A percentile compares a stretch with the other conserved stretches of the same genome.
Conservation (phyloP, 2,113 vertebrate species). For the Ariopsis seemanni region DNA sequence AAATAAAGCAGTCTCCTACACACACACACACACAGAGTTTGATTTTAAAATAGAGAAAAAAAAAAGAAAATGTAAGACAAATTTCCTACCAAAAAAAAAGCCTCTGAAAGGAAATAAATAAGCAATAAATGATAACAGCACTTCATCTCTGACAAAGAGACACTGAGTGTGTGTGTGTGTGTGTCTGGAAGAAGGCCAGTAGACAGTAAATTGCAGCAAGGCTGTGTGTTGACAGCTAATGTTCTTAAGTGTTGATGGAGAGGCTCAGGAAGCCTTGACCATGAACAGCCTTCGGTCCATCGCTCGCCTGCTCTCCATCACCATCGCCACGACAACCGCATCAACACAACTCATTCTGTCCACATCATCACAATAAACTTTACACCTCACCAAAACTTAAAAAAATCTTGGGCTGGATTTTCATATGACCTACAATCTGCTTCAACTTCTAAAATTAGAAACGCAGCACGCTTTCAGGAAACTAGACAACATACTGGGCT, state of each 20-base stretch:
- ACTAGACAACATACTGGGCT: not conserved
- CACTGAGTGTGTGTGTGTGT: not conserved
- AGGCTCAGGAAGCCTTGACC: conserved; percentile 49
- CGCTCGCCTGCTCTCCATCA: conserved; percentile 38
- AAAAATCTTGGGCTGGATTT: too few relatives aligned
- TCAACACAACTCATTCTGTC: conserved; percentile 19
- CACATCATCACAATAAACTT: not conserved
- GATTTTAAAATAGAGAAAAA: not conserved
- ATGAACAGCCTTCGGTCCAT: conserved; percentile 35
- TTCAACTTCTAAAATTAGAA: not conserved
- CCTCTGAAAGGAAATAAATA: not conserved
- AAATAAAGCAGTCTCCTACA: not conserved
- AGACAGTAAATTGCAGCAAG: conserved; percentile 24
- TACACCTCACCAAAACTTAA: not conserved
- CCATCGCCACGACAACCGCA: conserved; percentile 25
- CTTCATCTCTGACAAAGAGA: conserved; percentile 7
- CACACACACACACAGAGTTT: conserved; percentile 8
- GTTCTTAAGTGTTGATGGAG: conserved; percentile 49
- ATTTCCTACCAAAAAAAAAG: not conserved
- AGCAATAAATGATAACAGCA: conserved; percentile 1
- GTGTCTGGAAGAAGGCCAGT: conserved; percentile 18
- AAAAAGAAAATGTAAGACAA: not conserved
- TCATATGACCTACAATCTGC: not conserved
- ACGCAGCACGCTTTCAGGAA: not conserved
- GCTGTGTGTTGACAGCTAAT: conserved; percentile 47